Conservation (phyloP, 1,140 invertebrate species). For the Tribolium castaneum region DNA sequence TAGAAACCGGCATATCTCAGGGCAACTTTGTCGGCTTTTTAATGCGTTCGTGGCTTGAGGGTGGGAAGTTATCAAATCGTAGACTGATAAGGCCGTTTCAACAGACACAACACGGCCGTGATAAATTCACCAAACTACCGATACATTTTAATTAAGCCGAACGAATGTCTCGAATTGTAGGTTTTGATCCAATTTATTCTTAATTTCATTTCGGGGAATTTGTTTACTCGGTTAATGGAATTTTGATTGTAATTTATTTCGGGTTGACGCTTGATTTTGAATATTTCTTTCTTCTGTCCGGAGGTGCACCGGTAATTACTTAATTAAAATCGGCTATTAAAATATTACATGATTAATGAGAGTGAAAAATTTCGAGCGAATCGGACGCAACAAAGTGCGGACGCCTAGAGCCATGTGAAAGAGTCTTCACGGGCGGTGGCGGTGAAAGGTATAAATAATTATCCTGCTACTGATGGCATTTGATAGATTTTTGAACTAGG, state of each 20-base stretch:
- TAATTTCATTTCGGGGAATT: slow-evolving; percentile 32
- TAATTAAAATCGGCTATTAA: slow-evolving; percentile 36
- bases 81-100: slow-evolving; percentile 22
- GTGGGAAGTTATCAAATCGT: slow-evolving; percentile 36
- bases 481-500: not conserved
- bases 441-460: not conserved
- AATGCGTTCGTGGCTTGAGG: slow-evolving; percentile 38
- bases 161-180: slow-evolving; percentile 26
- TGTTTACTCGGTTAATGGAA: slow-evolving; percentile 32
- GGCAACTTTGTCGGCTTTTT: slow-evolving; percentile 32
- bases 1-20: slow-evolving; percentile 13
- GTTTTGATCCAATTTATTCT: slow-evolving; percentile 34
- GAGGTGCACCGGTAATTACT: slow-evolving; percentile 17
- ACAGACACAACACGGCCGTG: slow-evolving; percentile 2
- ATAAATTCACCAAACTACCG: slow-evolving; percentile 22
- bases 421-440: not conserved
- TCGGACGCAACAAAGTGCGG: not conserved
- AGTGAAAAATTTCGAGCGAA: slow-evolving; percentile 4
- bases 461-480: not conserved
- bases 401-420: not conserved
- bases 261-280: slow-evolving; percentile 29
- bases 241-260: slow-evolving; percentile 34
- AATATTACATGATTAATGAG: slow-evolving; percentile 29
- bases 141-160: slow-evolving; percentile 33
- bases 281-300: slow-evolving; percentile 16